Percentiles rank a stretch among this genome's conserved stretches.
Evolutionary conservation across 2,888 invertebrate genomes (phyloP).

Genomic region (Eupithecia subumbrata): DNA sequence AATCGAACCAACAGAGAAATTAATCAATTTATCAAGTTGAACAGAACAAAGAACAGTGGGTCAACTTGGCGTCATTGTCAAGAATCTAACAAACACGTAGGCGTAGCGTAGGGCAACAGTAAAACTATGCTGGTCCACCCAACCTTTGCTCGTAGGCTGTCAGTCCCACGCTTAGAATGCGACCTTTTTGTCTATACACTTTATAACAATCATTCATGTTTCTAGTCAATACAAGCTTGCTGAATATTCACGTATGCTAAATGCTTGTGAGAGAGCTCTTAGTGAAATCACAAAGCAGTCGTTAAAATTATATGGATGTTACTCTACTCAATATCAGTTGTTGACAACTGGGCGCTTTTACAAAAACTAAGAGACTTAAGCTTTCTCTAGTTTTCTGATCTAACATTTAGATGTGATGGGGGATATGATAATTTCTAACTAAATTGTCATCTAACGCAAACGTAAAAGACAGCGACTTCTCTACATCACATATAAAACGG

Average conservation of each 20-base stretch:
- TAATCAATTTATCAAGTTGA: slow-evolving; percentile 38
- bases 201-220: slow-evolving; percentile 63
- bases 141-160: slow-evolving; percentile 64
- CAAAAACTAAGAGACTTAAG: not conserved
- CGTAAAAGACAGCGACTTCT: not conserved
- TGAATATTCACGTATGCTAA: slow-evolving; percentile 75
- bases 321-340: slow-evolving; percentile 31
- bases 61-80: slow-evolving; percentile 48
- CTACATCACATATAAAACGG: not conserved
- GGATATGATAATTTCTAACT: not conserved
- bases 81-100: slow-evolving; percentile 55
- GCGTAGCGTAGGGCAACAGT: slow-evolving; percentile 63
- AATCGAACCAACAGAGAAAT: not conserved
- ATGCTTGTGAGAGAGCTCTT: slow-evolving; percentile 55
- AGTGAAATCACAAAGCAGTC: slow-evolving; percentile 54
- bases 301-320: slow-evolving; percentile 37
- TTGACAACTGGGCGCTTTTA: slow-evolving; percentile 14
- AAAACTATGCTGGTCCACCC: slow-evolving; percentile 66
- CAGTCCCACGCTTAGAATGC: slow-evolving; percentile 68
- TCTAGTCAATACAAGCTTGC: slow-evolving; percentile 60
- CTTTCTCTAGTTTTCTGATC: slow-evolving; percentile 34
- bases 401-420: slow-evolving; percentile 6
- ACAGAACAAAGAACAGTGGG: slow-evolving; percentile 28
- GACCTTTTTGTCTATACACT: slow-evolving; percentile 67
- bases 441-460: not conserved